Evolutionary conservation across 2,888 invertebrate genomes (phyloP).

Genomic region (Lepas anatifera): DNA sequence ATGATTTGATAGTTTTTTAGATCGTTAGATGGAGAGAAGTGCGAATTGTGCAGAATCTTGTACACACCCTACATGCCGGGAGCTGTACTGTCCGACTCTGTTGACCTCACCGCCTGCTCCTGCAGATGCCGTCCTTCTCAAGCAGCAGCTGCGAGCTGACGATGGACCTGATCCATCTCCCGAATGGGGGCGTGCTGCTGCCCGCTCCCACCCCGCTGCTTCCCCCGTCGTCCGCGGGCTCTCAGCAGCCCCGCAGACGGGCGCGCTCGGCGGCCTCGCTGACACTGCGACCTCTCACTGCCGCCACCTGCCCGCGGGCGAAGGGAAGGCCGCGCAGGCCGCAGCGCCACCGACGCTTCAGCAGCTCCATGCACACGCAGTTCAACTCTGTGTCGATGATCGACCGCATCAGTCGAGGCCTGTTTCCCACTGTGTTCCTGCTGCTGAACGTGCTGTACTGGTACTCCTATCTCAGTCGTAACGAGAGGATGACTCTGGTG

Average conservation of each 20-base stretch:
- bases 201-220: neutral
- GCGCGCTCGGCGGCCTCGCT: neutral
- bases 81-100: no score
- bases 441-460: conserved; percentile 25
- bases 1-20: no score
- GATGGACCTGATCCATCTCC: neutral
- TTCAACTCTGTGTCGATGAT: conserved; percentile 25
- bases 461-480: conserved; percentile 22
- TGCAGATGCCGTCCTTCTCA: neutral
- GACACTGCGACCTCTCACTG: neutral
- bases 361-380: neutral
- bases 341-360: neutral
- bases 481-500: neutral
- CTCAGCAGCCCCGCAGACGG: neutral
- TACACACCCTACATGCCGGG: no score
- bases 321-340: neutral
- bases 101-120: neutral
- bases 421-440: conserved; percentile 20
- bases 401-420: conserved; percentile 15
- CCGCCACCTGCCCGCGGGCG: neutral
- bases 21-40: no score
- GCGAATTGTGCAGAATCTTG: no score
- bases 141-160: conserved; percentile 1
- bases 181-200: neutral
- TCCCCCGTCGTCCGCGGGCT: neutral